phyloP scores from a whole-genome alignment of 2,797 vertebrate genomes.

The Anas acuta region DNA sequence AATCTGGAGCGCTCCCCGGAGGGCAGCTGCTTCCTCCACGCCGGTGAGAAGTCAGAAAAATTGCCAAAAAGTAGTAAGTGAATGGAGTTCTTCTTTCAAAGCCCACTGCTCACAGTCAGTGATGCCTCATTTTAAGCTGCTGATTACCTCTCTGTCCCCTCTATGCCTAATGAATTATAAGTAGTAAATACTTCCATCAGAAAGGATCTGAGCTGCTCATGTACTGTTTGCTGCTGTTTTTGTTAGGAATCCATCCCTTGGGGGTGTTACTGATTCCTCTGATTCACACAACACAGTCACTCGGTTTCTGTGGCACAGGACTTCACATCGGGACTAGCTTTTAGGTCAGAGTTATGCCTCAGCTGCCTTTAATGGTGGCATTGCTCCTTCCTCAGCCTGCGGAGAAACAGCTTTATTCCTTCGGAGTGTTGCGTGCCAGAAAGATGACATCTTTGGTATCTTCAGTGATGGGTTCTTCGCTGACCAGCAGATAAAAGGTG shows the following conservation, averaged over 20 bases:
- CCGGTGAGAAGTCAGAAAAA: neutral
- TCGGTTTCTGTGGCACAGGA: neutral
- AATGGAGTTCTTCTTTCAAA: neutral
- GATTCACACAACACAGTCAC: fast-evolving
- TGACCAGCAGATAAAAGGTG: neutral
- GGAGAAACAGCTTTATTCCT: neutral
- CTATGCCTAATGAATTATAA: neutral
- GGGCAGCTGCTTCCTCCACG: neutral
- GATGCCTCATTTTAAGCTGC: neutral
- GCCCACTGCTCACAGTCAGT: neutral
- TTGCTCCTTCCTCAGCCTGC: neutral
- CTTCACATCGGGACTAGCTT: neutral
- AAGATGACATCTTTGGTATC: neutral
- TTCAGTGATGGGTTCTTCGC: neutral
- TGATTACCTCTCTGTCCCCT: neutral
- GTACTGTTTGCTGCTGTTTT: neutral
- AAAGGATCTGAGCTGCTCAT: neutral
- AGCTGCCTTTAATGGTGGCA: neutral
- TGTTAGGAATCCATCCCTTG: neutral
- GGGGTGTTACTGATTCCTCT: neutral
- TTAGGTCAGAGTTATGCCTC: neutral
- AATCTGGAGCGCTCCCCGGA: neutral
- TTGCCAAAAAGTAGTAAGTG: neutral
- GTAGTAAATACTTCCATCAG: neutral
- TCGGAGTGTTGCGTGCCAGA: neutral